Conservation (phyloP, 2,888 invertebrate species). For the Danaus chrysippus region DNA sequence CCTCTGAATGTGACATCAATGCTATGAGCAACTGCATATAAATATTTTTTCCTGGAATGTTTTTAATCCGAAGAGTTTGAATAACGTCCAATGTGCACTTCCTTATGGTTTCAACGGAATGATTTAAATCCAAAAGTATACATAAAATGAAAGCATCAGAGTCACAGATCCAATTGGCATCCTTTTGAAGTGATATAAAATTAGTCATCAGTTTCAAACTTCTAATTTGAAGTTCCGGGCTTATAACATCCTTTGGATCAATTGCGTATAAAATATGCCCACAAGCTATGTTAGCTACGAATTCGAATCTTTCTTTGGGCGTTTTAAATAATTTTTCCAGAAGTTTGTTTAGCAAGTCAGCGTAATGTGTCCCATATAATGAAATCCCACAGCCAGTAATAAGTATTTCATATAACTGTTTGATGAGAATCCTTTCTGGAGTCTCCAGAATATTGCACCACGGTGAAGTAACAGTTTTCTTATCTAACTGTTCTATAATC, state of each 20-base stretch:
- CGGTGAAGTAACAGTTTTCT: constrained; percentile 55
- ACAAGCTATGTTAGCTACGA: constrained; percentile 78
- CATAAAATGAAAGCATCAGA: constrained; percentile 73
- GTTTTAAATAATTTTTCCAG: constrained; percentile 65
- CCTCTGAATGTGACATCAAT: constrained; percentile 71
- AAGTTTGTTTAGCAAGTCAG: constrained; percentile 62
- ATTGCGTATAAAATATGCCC: constrained; percentile 65
- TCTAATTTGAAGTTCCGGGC: constrained; percentile 72
- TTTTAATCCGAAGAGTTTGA: constrained; percentile 47
- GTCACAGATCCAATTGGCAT: constrained; percentile 57
- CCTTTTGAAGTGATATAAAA: constrained; percentile 48
- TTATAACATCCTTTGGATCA: constrained; percentile 65
- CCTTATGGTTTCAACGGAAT: constrained; percentile 77
- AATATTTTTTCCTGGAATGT: constrained; percentile 52
- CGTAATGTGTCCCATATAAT: constrained; percentile 57
- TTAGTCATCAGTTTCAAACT: constrained; percentile 66
- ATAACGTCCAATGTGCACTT: constrained; percentile 77
- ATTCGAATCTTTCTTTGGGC: constrained; percentile 71
- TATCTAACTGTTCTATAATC: constrained; percentile 69
- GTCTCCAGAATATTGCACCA: constrained; percentile 66
- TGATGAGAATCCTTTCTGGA: constrained; percentile 57
- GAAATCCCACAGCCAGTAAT: constrained; percentile 67
- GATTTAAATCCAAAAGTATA: constrained; percentile 77
- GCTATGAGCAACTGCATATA: constrained; percentile 70
- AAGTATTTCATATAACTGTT: constrained; percentile 69